phyloP scores from a whole-genome alignment of 1,140 invertebrate genomes.

The Oscheius sp. region DNA sequence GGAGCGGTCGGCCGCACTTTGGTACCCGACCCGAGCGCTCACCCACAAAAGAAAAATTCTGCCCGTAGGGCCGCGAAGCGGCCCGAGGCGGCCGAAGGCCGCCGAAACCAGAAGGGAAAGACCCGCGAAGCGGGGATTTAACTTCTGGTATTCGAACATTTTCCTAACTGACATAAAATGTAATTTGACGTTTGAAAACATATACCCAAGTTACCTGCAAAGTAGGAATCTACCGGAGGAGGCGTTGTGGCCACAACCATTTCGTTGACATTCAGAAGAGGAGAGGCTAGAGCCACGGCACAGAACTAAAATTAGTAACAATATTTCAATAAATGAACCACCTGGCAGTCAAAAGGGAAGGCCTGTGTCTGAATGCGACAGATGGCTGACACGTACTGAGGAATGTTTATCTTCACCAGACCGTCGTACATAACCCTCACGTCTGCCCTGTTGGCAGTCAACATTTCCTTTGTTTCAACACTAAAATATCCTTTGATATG shows the following conservation, averaged over 20 bases:
- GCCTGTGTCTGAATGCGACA: constrained; percentile 39
- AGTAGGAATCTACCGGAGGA: constrained; percentile 39
- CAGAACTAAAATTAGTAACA: constrained; percentile 46
- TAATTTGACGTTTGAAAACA: too few species aligned
- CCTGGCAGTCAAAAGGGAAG: constrained; percentile 39
- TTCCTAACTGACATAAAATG: too few species aligned
- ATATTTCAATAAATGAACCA: background rate
- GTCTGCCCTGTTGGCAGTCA: constrained; percentile 49
- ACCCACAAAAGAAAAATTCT: too few species aligned
- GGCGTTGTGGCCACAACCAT: constrained; percentile 50
- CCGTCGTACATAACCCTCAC: constrained; percentile 47
- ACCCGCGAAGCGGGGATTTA: too few species aligned
- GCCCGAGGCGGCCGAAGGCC: too few species aligned
- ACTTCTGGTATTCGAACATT: too few species aligned
- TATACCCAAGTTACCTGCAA: constrained; percentile 26
- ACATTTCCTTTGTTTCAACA: constrained; percentile 59
- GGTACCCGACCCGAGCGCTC: too few species aligned
- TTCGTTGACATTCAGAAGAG: constrained; percentile 48
- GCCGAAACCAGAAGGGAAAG: too few species aligned
- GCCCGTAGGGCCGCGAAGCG: too few species aligned
- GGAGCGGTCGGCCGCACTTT: too few species aligned
- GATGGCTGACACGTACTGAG: constrained; percentile 50
- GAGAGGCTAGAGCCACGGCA: constrained; percentile 56
- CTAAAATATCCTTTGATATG: constrained; percentile 45
- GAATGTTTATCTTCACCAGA: constrained; percentile 53